phyloP scores from a whole-genome alignment of 2,888 invertebrate species.

The Notocelia uddmanniana region DNA sequence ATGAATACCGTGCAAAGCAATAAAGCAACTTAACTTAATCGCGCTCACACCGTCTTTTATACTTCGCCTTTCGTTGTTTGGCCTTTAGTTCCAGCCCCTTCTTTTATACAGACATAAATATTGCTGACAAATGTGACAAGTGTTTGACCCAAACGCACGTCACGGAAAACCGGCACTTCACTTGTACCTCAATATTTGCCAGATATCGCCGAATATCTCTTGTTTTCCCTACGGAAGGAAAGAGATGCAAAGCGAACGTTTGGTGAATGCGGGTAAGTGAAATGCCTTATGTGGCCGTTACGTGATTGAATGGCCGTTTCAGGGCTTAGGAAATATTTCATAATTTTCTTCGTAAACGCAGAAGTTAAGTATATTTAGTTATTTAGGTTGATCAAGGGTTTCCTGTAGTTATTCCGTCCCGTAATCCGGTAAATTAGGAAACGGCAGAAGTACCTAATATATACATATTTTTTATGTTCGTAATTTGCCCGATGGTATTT shows the following conservation, averaged over 20 bases:
- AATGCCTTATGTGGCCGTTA: constrained; percentile 13
- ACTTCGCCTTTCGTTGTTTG: no score
- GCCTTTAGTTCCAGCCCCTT: no score
- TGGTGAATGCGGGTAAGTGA: background rate
- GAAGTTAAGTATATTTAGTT: no score
- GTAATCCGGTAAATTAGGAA: no score
- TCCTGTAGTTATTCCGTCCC: no score
- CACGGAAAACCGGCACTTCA: background rate
- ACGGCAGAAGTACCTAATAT: no score
- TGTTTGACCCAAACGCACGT: background rate
- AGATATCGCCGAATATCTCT: background rate
- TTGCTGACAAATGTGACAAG: background rate
- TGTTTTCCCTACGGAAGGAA: background rate
- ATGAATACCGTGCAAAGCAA: background rate
- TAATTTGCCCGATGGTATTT: no score
- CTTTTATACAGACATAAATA: background rate
- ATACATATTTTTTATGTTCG: no score
- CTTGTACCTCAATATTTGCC: background rate
- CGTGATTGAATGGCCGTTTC: constrained; percentile 17
- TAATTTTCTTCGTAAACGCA: background rate
- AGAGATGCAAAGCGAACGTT: background rate
- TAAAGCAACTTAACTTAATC: no score
- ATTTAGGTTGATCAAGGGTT: no score
- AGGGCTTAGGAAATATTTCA: background rate
- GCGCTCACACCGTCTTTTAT: no score